These are phyloP conservation scores for Tinamus major DNA, from an alignment of 2,797 vertebrate genomes.

Conservation along the genomic window DNA sequence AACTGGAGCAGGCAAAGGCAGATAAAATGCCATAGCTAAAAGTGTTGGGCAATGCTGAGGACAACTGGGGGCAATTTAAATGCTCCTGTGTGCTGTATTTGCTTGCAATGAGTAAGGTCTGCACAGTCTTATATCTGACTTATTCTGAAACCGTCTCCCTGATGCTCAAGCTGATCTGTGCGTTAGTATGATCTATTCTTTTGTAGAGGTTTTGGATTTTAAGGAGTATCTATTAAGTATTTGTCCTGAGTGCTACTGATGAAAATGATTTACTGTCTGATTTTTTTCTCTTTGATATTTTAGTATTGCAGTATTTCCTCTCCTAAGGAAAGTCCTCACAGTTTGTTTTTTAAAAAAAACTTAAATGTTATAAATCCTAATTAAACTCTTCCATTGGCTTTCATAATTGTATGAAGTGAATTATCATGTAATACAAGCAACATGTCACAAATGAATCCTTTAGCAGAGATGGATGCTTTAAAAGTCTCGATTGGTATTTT, in stretches of 20 bases:
- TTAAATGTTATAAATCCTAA: neutral
- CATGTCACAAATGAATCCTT: neutral
- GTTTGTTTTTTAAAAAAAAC: neutral
- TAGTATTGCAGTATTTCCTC: neutral
- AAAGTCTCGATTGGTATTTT: neutral
- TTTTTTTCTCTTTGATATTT: neutral
- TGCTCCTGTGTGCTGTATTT: neutral
- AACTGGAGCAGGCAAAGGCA: constrained; percentile 25
- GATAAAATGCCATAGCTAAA: constrained; percentile 36
- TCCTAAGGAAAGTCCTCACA: neutral
- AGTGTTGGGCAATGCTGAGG: neutral
- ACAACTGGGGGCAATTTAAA: neutral
- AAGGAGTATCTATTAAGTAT: neutral
- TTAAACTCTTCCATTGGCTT: neutral
- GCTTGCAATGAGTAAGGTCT: neutral
- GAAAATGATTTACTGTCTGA: neutral
- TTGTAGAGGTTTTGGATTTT: neutral
- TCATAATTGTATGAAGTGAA: neutral
- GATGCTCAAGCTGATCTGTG: neutral
- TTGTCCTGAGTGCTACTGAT: neutral
- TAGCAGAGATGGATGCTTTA: neutral
- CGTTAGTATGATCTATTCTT: neutral
- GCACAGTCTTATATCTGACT: neutral
- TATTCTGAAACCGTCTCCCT: neutral
- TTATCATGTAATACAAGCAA: neutral